Percentiles rank a stretch among this genome's conserved stretches.
Evolutionary conservation across 1,140 invertebrate genomes (phyloP).

Genomic region (Mizuhopecten yessoensis): DNA sequence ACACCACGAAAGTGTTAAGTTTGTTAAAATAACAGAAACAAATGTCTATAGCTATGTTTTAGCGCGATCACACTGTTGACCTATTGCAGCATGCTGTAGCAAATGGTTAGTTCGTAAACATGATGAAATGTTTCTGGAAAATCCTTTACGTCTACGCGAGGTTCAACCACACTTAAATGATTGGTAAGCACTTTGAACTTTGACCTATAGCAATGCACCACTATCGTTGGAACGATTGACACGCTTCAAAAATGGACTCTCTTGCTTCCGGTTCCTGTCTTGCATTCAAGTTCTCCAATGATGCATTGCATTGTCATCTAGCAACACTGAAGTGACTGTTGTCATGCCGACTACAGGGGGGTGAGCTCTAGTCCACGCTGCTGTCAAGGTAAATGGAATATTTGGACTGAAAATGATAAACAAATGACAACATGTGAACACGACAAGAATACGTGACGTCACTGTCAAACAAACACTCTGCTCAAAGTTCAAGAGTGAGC

Average conservation of each 20-base stretch:
- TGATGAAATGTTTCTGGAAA: not conserved
- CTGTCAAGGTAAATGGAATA: slow-evolving; percentile 54
- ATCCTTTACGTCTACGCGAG: not conserved
- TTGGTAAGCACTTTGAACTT: slow-evolving; percentile 8
- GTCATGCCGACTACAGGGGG: slow-evolving; percentile 17
- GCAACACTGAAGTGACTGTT: slow-evolving; percentile 32
- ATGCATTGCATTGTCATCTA: slow-evolving; percentile 32
- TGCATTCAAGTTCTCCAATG: not conserved
- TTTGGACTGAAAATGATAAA: slow-evolving; percentile 52
- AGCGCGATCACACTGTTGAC: not conserved
- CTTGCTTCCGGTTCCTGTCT: slow-evolving; percentile 26
- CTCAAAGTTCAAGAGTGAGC: not conserved
- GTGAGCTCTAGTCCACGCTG: slow-evolving; percentile 42
- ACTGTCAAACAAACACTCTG: slow-evolving; percentile 18
- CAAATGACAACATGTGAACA: slow-evolving; percentile 32
- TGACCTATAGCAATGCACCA: slow-evolving; percentile 25
- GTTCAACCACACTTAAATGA: not conserved
- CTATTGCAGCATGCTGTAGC: slow-evolving; percentile 15
- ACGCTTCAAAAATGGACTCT: slow-evolving; percentile 26
- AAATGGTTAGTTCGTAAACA: slow-evolving; percentile 7
- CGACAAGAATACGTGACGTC: not conserved
- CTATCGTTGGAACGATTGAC: slow-evolving; percentile 25
- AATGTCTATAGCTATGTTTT: not conserved
- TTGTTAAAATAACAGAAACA: not conserved
- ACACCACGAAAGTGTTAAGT: not conserved